Base-by-base conservation (phyloP, 1,140 invertebrate genomes). In the Oreohelix idahoensis region DNA sequence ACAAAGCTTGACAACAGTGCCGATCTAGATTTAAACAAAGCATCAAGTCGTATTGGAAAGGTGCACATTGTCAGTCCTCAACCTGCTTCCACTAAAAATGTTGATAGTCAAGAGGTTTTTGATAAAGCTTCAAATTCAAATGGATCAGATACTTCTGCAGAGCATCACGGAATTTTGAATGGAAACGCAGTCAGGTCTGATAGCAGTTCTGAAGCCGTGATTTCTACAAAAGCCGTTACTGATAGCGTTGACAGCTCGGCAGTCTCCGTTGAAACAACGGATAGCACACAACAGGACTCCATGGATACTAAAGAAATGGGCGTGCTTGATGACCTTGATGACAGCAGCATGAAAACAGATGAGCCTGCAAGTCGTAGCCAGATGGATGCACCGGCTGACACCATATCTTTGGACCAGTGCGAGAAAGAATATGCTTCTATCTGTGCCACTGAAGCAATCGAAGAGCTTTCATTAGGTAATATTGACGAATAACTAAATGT, bases 401-500 rank as follows among this genome's bases (percentile, higher is more conserved):
- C 26, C 8, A 53, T 81, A 39, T 29, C 20, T 0, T 39, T 81
- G 79, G 29, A 36, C 8, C 8, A 51, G 11, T 81, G 79, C 29
- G 35, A 81, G 1, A 39, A 81, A 45, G 70, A 51, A 23, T 15
- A 81, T 26, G 20, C 66, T 2, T 71, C 79, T 15, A 29, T 81
- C 5, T 81, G 79, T 53, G 42, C 73, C 39, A 73, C 79, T 4
- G 79, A 81, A 38, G 79, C 79, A 1, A 38, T 81, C 0, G 79
- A 81, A 8, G 69, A 81, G 35, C 49, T 81, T 20, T 17, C 38
- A 0, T 29, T 73, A 51, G 79, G 79, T 81, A 45, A 42, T n/a
- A n/a, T n/a, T n/a, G n/a, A n/a, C n/a, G n/a, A n/a, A n/a, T n/a
- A n/a, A n/a, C n/a, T n/a, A n/a, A n/a, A n/a, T n/a, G n/a, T n/a